Base-by-base conservation (phyloP, 1,140 invertebrate species). In the Apis dorsata region DNA sequence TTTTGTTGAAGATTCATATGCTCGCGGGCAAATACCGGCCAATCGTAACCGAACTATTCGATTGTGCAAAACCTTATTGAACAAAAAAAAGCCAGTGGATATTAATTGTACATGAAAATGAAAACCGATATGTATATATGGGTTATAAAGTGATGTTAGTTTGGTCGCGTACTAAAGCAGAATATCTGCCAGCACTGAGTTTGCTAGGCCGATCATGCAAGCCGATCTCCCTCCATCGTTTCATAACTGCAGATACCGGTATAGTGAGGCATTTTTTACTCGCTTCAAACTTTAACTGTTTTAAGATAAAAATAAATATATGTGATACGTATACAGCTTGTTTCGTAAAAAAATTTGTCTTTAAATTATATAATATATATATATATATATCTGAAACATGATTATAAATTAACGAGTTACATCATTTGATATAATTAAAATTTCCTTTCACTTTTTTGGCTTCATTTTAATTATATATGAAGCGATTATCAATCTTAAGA, bases 161-260 rank as follows among this genome's bases (percentile, higher is more conserved):
- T 84, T 71, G 65, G 24, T 13, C 49, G 21, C 78, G 55, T 24
- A 81, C 86, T 81, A 79, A 87, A 87, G 75, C 79, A 78, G 71
- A 81, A 85, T 81, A 85, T 59, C 66, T 82, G 13, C 60, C 9
- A 71, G 44, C 60, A n/a, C 62, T 60, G 66, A 77, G 69, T 78
- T 84, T 49, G 82, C 65, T 79, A 77, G 24, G 34, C 49, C 28
- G 82, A 49, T 81, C 78, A 76, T 66, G 63, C 79, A 88, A 81
- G 86, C 77, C 65, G 63, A 74, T 49, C 83, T 87, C 86, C 74
- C 86, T 85, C 86, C 82, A 57, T 79, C 55, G 53, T 80, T 84
- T 80, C 81, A 69, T 69, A n/a, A 49, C 21, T 53, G 49, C 55
- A 24, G 69, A 65, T 74, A 83, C 79, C 74, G 75, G 75, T 83